Percentiles rank a stretch among this genome's conserved stretches.
These are phyloP conservation scores for Pseudanteris insignis DNA, from an alignment of 2,888 invertebrate genomes.

Conservation along the genomic window DNA sequence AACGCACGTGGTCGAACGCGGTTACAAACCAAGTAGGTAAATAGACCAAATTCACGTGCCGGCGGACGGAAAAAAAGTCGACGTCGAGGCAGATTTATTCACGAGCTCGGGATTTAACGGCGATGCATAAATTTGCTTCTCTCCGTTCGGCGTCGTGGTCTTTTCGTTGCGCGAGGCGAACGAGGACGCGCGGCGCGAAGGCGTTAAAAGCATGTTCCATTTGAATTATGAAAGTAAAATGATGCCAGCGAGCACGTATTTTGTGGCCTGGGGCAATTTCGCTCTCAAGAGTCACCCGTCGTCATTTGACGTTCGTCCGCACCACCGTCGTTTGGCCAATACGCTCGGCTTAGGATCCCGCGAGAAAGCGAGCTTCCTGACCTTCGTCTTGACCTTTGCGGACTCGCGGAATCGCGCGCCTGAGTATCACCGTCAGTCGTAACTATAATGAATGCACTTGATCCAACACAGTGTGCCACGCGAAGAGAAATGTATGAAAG, in stretches of 20 bases:
- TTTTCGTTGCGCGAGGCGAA: constrained; percentile 31
- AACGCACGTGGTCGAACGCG: too few relatives aligned
- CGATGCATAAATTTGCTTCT: constrained; percentile 24
- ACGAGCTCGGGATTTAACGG: constrained; percentile 16
- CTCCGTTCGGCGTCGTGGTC: constrained; percentile 21
- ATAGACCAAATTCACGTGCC: constrained; percentile 14
- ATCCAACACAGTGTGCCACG: constrained; percentile 21
- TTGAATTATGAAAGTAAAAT: constrained; percentile 52
- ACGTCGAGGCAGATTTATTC: constrained; percentile 12
- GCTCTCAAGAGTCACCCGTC: constrained; percentile 10
- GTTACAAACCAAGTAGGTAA: constrained; percentile 37
- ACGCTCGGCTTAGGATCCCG: not conserved
- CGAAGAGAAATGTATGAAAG: constrained; percentile 44
- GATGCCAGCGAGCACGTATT: constrained; percentile 22
- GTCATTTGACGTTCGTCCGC: constrained; percentile 5
- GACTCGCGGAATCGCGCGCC: not conserved
- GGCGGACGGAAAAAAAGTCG: constrained; percentile 4
- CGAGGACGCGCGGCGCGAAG: constrained; percentile 49
- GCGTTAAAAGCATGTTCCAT: constrained; percentile 54
- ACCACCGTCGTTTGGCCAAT: not conserved
- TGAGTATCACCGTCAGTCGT: not conserved
- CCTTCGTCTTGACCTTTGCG: constrained; percentile 34
- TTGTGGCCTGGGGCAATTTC: not conserved
- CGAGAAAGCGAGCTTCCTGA: constrained; percentile 25
- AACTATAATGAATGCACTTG: constrained; percentile 28